These are phyloP conservation scores for Athalia cordata DNA, from an alignment of 2,888 invertebrate genomes.

Conservation along the genomic window DNA sequence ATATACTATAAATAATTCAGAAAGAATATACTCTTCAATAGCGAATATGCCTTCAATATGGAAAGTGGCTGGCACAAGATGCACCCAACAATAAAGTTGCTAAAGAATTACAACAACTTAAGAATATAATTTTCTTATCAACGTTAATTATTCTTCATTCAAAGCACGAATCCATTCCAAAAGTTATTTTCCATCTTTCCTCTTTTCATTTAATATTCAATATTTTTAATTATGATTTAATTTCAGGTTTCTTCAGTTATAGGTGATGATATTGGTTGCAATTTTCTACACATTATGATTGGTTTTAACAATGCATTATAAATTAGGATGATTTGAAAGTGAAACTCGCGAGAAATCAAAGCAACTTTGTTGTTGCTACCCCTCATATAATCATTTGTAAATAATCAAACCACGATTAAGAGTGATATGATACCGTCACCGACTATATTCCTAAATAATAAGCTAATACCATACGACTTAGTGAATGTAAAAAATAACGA, in stretches of 20 bases:
- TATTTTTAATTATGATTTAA: not conserved
- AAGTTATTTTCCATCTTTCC: not conserved
- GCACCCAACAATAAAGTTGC: conserved; percentile 69
- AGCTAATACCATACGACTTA: not conserved
- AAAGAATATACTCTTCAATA: conserved; percentile 64
- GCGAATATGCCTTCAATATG: conserved; percentile 68
- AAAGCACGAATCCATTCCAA: not conserved
- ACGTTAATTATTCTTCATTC: not conserved
- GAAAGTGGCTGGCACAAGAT: conserved; percentile 66
- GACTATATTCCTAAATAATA: conserved; percentile 8
- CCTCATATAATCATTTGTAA: not conserved
- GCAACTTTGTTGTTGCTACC: conserved; percentile 9
- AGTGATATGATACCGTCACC: conserved; percentile 7
- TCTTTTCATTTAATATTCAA: not conserved
- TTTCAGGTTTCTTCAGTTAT: not conserved
- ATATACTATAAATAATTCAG: conserved; percentile 56
- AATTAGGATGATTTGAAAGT: not conserved
- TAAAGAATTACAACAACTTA: conserved; percentile 51
- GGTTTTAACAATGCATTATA: too few relatives aligned
- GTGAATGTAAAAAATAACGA: not conserved
- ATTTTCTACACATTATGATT: not conserved
- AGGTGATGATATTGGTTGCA: not conserved
- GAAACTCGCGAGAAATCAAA: not conserved
- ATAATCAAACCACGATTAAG: not conserved
- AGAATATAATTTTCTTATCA: conserved; percentile 6